Evolutionary conservation across 2,113 vertebrate genomes (phyloP).

Genomic region (Parus major): DNA sequence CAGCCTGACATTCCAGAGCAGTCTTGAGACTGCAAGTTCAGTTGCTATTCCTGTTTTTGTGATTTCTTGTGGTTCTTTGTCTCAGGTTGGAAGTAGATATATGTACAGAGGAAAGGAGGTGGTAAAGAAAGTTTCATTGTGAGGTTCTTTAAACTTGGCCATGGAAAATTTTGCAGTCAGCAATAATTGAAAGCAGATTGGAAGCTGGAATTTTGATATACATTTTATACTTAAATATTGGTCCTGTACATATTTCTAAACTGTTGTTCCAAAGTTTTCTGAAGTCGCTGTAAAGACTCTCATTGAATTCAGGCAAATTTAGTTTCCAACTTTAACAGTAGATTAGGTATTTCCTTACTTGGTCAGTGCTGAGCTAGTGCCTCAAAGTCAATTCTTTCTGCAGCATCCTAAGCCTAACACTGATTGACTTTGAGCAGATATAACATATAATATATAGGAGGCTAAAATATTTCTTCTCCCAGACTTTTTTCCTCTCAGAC

Average conservation of each 20-base stretch:
- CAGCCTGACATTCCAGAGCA: accelerated
- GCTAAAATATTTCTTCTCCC: not conserved
- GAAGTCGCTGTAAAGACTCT: not conserved
- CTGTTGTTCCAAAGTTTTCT: not conserved
- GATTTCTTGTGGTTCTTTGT: not conserved
- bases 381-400: not conserved
- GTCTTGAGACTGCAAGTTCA: not conserved
- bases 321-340: not conserved
- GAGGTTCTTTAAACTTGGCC: not conserved
- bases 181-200: not conserved
- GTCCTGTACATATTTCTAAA: not conserved
- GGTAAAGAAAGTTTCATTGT: not conserved
- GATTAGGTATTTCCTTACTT: not conserved
- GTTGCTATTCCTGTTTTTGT: not conserved
- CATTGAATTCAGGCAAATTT: not conserved
- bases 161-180: not conserved
- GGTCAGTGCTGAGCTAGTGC: not conserved
- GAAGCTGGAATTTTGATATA: not conserved
- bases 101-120: not conserved
- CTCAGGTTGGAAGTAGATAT: not conserved
- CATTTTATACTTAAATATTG: not conserved
- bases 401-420: not conserved
- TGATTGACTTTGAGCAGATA: not conserved
- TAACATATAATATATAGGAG: not conserved
- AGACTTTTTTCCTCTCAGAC: not conserved